Base-by-base conservation (phyloP, 2,797 vertebrate species). In the Pseudopleuronectes americanus region DNA sequence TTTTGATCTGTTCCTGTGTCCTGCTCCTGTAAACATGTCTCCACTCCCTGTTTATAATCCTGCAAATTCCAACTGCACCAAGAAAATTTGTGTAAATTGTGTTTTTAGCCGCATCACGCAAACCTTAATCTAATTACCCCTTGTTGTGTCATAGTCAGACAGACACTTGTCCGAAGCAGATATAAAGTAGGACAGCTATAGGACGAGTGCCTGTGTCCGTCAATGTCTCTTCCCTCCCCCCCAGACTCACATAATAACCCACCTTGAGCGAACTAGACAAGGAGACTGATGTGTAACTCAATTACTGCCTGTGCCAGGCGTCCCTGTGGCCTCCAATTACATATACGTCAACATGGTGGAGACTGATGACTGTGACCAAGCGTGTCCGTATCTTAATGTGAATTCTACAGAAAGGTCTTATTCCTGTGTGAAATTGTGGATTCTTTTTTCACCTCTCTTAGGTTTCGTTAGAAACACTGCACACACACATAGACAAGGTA, bases 301-400 rank as follows among this genome's bases (percentile, higher is more conserved):
- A 83, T 89, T 87, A 89, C 66, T 36, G 64, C 24, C 65, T 56
- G 47, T 68, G 77, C 55, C 84, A 78, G 58, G 73, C 75, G 83
- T 77, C 80, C 79, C 79, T 54, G 76, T 54, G 82, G 76, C 67
- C 79, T 87, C 84, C 65, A 82, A 88, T 86, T 84, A 84, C 77
- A 79, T 51, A 64, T 61, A 69, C 79, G 77, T 84, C 64, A 74
- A 41, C 64, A 45, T 51, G 62, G 61, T 22, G 56, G 76, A 79
- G 43, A 51, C 19, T 71, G 68, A 75, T 62, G 78, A 64, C 60
- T 64, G 48, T 62, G 70, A 66, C 47, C 33, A 59, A 74, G 71
- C 28, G 47, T 19, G 52, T 66, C 31, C 65, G 51, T 60, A 49
- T 57, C 49, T 61, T 22, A 52, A 12, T 51, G 23, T 24, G 60